Evolutionary conservation across 2,113 vertebrate genomes (phyloP), one percentile per base, ranked within the genome.

Genomic region (Nibea albiflora): DNA sequence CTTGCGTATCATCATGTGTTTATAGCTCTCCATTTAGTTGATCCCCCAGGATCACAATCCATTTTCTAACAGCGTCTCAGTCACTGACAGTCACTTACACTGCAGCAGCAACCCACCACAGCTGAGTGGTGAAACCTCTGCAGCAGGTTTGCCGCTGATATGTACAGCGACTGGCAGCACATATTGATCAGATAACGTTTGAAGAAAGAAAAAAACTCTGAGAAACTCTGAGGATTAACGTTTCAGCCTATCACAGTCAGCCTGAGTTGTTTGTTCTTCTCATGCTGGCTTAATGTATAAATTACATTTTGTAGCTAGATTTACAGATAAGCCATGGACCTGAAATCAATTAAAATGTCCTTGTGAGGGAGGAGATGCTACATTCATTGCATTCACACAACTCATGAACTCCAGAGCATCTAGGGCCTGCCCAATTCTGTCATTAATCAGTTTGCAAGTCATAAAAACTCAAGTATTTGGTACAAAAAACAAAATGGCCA

Each of bases 31-130:
- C 64, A 65, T 60, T 84, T 54, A 78, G 57, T 17, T 71, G n/a
- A 57, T 72, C 84, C 76, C 73, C 4, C 19, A 57, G 47, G 58
- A 86, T 46, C 17, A 14, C 52, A 72, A 79, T 62, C 63, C 76
- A 78, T 61, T 76, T 63, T 70, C 39, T 14, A 54, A 64, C 73
- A 61, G 67, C 1, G 35, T 67, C 35, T 56, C 35, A 26, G 12
- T 17, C n/a, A n/a, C n/a, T n/a, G n/a, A n/a, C n/a, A n/a, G n/a
- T n/a, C n/a, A n/a, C n/a, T n/a, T 4, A 39, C 58, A 68, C 24
- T 68, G 24, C 12, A 60, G 64, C 3, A 20, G 44, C 35, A 70
- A 31, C 24, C 44, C 11, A 28, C 20, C 24, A 57, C n/a, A n/a
- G 47, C 61, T 16, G 56, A 71, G 53, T 5, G 44, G 20, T 62